Conservation (phyloP, 2,888 invertebrate genomes). For the Cyaniris semiargus region DNA sequence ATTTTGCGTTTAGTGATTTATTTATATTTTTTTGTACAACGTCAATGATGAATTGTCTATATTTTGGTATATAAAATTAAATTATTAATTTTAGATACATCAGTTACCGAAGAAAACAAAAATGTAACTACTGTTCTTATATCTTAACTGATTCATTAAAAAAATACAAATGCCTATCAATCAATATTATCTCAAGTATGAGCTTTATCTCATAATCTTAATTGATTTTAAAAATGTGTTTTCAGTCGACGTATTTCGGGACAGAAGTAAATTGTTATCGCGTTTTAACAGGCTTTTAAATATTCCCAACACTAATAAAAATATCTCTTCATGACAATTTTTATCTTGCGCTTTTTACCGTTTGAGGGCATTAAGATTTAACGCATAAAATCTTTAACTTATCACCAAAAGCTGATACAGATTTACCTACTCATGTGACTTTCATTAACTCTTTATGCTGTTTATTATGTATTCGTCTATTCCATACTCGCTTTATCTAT, state of each 20-base stretch:
- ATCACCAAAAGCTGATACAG: background rate
- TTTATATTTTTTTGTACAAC: no score
- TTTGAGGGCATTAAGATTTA: conserved; percentile 11
- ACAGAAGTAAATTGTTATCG: conserved; percentile 25
- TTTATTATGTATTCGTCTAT: background rate
- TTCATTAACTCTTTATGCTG: background rate
- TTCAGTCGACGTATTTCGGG: conserved; percentile 19
- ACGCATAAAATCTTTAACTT: conserved; percentile 10
- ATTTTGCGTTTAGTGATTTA: background rate
- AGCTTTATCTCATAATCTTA: conserved; percentile 48
- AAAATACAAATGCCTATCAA: conserved; percentile 34
- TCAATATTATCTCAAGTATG: conserved; percentile 45
- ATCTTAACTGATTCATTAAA: background rate
- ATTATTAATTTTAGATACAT: background rate
- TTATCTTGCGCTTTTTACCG: conserved; percentile 30
- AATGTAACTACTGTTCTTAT: background rate
- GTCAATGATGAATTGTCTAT: no score
- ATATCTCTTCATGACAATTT: conserved; percentile 10
- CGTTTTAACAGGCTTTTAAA: conserved; percentile 24
- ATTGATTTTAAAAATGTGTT: conserved; percentile 44
- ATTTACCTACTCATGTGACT: background rate
- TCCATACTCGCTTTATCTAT: no score
- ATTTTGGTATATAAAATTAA: background rate
- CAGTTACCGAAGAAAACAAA: background rate
- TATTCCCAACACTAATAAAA: conserved; percentile 25